phyloP scores from a whole-genome alignment of 1,140 invertebrate species.

The Formica exsecta region DNA sequence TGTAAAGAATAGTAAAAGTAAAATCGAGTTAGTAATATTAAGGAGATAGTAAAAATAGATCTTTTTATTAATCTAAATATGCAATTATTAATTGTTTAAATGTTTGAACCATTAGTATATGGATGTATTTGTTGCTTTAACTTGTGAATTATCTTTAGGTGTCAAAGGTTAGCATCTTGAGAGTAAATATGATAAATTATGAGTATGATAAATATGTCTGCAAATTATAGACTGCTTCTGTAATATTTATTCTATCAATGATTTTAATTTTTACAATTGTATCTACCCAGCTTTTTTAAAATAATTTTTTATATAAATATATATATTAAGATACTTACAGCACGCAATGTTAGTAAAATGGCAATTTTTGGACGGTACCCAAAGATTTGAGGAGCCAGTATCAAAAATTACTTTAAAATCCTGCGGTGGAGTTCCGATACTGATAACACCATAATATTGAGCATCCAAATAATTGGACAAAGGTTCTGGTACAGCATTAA shows the following conservation, averaged over 20 bases:
- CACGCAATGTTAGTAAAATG: conserved; percentile 97
- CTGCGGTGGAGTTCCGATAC: conserved; percentile 97
- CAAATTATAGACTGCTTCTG: background rate
- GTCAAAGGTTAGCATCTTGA: conserved; percentile 13
- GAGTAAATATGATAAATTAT: background rate
- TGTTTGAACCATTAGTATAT: background rate
- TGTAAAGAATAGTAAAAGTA: conserved; percentile 84
- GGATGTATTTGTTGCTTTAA: background rate
- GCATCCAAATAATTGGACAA: conserved; percentile 98
- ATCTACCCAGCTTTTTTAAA: background rate
- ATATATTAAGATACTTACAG: conserved; percentile 88
- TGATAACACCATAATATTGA: conserved; percentile 98
- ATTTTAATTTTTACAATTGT: too few species aligned
- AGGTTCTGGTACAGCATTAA: conserved; percentile 91
- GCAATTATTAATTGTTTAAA: conserved; percentile 25
- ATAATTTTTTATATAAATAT: too few species aligned
- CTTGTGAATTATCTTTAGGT: conserved; percentile 10
- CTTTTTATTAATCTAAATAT: conserved; percentile 1
- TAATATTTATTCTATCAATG: too few species aligned
- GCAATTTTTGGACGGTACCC: conserved; percentile 99
- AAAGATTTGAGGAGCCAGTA: conserved; percentile 99
- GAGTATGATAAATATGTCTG: background rate
- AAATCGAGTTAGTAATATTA: background rate
- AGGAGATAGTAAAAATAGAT: background rate
- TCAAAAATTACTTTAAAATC: conserved; percentile 98